Conservation (phyloP, 1,140 invertebrate genomes). For the Trichomalopsis sarcophagae region DNA sequence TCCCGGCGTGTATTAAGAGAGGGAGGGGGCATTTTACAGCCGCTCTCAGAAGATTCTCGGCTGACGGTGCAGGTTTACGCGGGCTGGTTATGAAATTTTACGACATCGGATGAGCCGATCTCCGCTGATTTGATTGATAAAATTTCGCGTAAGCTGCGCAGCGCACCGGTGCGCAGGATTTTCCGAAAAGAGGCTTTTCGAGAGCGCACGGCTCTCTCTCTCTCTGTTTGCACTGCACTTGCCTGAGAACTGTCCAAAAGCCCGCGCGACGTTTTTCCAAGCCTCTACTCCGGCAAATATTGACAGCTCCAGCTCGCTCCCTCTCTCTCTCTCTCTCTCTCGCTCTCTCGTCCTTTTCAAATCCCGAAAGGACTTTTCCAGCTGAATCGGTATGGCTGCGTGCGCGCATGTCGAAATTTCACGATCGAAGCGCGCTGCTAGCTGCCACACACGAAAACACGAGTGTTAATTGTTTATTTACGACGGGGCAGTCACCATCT, state of each 20-base stretch:
- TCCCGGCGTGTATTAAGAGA: too few species aligned
- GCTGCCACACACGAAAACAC: not conserved
- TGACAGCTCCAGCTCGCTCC: not conserved
- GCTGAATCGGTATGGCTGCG: slow-evolving; percentile 2
- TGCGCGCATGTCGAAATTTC: not conserved
- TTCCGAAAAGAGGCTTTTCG: not conserved
- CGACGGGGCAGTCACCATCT: not conserved
- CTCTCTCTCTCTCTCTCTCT: too few species aligned
- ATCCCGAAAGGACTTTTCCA: slow-evolving; percentile 11
- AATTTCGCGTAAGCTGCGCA: not conserved
- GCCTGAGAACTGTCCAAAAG: not conserved
- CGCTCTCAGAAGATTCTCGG: too few species aligned
- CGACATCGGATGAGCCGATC: too few species aligned
- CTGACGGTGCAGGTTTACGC: too few species aligned
- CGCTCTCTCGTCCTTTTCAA: slow-evolving; percentile 22
- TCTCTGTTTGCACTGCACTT: slow-evolving; percentile 39
- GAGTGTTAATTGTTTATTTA: slow-evolving; percentile 50
- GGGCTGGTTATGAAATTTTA: too few species aligned
- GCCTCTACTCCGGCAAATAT: slow-evolving; percentile 24
- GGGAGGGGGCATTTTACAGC: too few species aligned
- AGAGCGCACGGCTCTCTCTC: too few species aligned
- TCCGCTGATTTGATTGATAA: not conserved
- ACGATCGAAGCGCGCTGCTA: not conserved
- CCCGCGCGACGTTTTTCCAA: not conserved
- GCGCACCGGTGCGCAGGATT: not conserved